Percentiles rank a stretch among this genome's conserved stretches.
phyloP scores from a whole-genome alignment of 2,797 vertebrate species.

The Xiphophorus birchmanni region DNA sequence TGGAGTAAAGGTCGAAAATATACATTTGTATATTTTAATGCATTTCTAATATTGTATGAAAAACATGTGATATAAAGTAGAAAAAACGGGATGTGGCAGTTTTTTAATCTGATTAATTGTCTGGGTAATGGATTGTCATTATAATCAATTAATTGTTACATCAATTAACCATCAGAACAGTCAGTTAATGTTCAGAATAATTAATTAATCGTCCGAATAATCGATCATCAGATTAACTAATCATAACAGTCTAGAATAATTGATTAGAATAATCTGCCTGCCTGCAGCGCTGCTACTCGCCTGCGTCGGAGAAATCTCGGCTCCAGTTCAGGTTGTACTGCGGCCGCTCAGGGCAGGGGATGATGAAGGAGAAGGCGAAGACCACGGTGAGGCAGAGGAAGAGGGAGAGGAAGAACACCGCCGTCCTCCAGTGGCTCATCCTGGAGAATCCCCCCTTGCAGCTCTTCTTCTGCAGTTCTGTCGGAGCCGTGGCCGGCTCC shows the following conservation, averaged over 20 bases:
- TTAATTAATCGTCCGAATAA: too few species aligned
- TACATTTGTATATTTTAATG: too few species aligned
- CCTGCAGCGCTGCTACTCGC: slow-evolving; percentile 67
- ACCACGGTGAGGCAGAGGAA: slow-evolving; percentile 89
- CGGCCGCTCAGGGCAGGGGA: slow-evolving; percentile 91
- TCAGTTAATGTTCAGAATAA: too few species aligned
- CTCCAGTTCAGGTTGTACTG: slow-evolving; percentile 83
- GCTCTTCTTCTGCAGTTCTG: slow-evolving; percentile 69
- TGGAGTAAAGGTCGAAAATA: too few species aligned
- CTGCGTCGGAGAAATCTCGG: slow-evolving; percentile 73
- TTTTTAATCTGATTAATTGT: not conserved
- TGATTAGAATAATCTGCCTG: too few species aligned
- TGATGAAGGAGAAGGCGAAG: slow-evolving; percentile 94
- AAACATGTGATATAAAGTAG: too few species aligned
- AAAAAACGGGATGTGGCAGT: not conserved
- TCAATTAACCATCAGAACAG: too few species aligned
- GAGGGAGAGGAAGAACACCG: slow-evolving; percentile 88
- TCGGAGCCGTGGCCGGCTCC: slow-evolving; percentile 47
- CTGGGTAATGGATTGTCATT: too few species aligned
- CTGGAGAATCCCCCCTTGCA: slow-evolving; percentile 73
- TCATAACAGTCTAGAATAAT: too few species aligned
- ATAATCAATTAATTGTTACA: too few species aligned
- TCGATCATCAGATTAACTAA: too few species aligned
- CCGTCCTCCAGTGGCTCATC: slow-evolving; percentile 86
- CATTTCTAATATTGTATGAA: too few species aligned